Evolutionary conservation across 2,797 vertebrate species (phyloP).

Genomic region (Leptatherina wallacei): DNA sequence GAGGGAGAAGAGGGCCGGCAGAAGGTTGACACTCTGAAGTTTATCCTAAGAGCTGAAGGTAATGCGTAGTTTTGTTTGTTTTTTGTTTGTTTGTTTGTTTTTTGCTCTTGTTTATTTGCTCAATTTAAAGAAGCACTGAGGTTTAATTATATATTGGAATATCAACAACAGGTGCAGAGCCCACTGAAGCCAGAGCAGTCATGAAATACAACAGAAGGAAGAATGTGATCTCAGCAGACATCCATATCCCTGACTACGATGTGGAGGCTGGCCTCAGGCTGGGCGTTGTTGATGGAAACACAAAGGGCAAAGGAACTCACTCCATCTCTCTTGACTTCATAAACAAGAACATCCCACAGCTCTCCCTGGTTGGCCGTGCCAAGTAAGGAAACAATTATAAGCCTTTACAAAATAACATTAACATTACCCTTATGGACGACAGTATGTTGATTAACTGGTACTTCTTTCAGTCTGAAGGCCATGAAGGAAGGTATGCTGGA

Average conservation of each 20-base stretch:
- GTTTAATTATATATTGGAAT: slow-evolving; percentile 12
- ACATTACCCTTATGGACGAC: background rate
- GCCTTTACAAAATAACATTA: slow-evolving; percentile 2
- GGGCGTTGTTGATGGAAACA: slow-evolving; percentile 81
- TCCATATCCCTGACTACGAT: slow-evolving; percentile 87
- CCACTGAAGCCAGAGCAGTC: slow-evolving; percentile 82
- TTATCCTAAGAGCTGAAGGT: slow-evolving; percentile 89
- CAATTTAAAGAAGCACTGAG: background rate
- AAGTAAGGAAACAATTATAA: slow-evolving; percentile 82
- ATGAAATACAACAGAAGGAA: slow-evolving; percentile 88
- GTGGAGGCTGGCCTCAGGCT: slow-evolving; percentile 88
- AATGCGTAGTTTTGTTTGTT: slow-evolving; percentile 11
- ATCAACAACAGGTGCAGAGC: slow-evolving; percentile 77
- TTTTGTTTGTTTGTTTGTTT: background rate
- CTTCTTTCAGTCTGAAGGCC: slow-evolving; percentile 78
- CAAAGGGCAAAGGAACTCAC: slow-evolving; percentile 79
- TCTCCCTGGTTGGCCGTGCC: slow-evolving; percentile 85
- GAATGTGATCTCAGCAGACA: slow-evolving; percentile 82
- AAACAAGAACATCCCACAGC: slow-evolving; percentile 88
- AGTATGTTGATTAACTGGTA: slow-evolving; percentile 10
- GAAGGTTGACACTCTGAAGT: slow-evolving; percentile 84
- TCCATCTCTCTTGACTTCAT: slow-evolving; percentile 87
- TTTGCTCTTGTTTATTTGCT: background rate
- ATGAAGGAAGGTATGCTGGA: slow-evolving; percentile 84
- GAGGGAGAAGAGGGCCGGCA: slow-evolving; percentile 77